Conservation (phyloP, 2,888 invertebrate genomes). For the Heteromyza rotundicornis region DNA sequence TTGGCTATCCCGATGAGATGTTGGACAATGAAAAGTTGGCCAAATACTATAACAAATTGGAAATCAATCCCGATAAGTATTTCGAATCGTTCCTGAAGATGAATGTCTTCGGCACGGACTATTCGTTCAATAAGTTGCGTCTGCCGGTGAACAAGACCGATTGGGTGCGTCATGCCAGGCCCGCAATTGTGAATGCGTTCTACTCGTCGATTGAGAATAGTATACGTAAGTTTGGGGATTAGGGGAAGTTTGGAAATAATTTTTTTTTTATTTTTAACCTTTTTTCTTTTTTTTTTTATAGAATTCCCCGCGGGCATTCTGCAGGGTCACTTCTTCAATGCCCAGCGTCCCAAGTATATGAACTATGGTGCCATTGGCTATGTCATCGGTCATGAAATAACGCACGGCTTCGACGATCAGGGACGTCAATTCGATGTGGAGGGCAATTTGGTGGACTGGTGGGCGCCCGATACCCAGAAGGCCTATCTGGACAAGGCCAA, state of each 20-base stretch:
- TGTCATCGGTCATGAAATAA: conserved; percentile 91
- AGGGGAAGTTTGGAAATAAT: neutral
- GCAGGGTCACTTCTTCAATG: conserved; percentile 90
- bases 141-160: conserved; percentile 84
- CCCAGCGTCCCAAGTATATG: conserved; percentile 87
- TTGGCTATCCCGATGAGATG: conserved; percentile 91
- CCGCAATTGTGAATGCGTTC: conserved; percentile 85
- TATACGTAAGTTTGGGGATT: conserved; percentile 72
- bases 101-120: conserved; percentile 81
- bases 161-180: conserved; percentile 83
- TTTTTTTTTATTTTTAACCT: conserved; percentile 5
- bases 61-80: conserved; percentile 73
- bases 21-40: conserved; percentile 80
- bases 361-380: conserved; percentile 92
- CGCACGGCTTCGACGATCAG: conserved; percentile 87
- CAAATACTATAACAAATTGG: conserved; percentile 78
- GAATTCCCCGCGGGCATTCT: conserved; percentile 94
- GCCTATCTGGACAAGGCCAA: conserved; percentile 83
- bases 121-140: conserved; percentile 77
- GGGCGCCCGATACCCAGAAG: conserved; percentile 82
- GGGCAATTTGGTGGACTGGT: conserved; percentile 93
- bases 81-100: conserved; percentile 79
- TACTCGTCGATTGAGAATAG: conserved; percentile 86
- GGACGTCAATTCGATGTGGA: conserved; percentile 91
- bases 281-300: conserved; percentile 57